Evolutionary conservation across 2,113 vertebrate genomes (phyloP).

Genomic region (Lampris megalopsis): DNA sequence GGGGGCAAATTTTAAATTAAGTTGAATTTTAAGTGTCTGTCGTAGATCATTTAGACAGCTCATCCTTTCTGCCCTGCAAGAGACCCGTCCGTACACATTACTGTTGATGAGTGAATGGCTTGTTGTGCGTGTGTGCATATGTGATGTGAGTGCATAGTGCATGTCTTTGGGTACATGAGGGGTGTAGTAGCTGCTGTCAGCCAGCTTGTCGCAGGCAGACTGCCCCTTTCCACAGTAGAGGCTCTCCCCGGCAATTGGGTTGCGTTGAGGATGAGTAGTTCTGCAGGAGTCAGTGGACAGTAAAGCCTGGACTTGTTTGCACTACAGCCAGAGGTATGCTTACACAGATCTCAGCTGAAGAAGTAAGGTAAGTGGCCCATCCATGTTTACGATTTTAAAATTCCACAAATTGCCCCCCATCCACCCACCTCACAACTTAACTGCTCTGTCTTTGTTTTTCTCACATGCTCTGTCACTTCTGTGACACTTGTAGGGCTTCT

Average conservation of each 20-base stretch:
- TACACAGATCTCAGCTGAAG: conserved; percentile 89
- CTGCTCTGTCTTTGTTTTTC: conserved; percentile 44
- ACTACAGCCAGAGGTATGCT: conserved; percentile 98
- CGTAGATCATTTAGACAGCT: neutral
- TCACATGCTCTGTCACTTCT: conserved; percentile 46
- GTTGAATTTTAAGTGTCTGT: too few relatives aligned
- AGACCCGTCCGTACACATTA: conserved; percentile 45
- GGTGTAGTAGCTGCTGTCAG: conserved; percentile 79
- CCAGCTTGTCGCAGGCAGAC: conserved; percentile 79
- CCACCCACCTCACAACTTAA: conserved; percentile 49
- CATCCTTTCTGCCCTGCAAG: conserved; percentile 11
- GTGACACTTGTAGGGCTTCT: conserved; percentile 85
- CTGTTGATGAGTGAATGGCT: conserved; percentile 36
- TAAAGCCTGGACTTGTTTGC: conserved; percentile 99
- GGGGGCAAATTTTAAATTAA: too few relatives aligned
- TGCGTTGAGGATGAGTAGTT: conserved; percentile 99
- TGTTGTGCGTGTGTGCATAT: conserved; percentile 51
- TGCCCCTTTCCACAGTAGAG: conserved; percentile 88
- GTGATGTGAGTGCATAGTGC: conserved; percentile 59
- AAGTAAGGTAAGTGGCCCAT: conserved; percentile 92
- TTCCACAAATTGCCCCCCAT: conserved; percentile 47
- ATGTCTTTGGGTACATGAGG: conserved; percentile 71
- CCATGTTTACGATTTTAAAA: conserved; percentile 85
- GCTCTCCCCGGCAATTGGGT: conserved; percentile 97
- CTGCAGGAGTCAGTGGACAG: conserved; percentile 99